Evolutionary conservation across 1,140 invertebrate species (phyloP), one percentile per base, ranked within the genome.

Genomic region (Zelostemma sp.): DNA sequence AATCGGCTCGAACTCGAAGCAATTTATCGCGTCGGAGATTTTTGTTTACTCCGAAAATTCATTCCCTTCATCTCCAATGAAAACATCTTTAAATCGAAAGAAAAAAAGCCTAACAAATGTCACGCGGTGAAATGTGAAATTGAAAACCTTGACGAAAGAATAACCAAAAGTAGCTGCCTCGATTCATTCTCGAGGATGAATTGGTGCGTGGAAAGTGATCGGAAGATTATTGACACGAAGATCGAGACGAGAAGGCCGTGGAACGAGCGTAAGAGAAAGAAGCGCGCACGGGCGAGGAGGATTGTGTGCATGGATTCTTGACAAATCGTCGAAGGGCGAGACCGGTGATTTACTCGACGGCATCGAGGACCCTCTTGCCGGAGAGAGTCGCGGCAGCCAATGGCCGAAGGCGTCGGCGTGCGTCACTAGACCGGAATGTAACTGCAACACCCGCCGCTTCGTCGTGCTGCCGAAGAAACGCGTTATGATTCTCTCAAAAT

Each of bases 391-490:
- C 48, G 71, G 59, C 56, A 64, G 61, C 65, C 73, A 74, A 72
- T 76, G 66, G 74, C 68, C 64, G 56, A 59, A 59, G 70, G 73
- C 71, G 60, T 74, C 54, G 67, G 75, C 47, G 72, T 82, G 79
- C 80, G 79, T 82, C 80, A 82, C 78, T 75, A 69, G 69, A 72
- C 62, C 74, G 79, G 78, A 82, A 82, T 82, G 79, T 76, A 80
- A 82, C 76, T 79, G 5, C 43, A 19, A 69, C 67, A 69, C 60
- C 49, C 59, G 65, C 61, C 47, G 54, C 74, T 68, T 68, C 60
- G 65, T 50, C 58, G 43, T 51, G 60, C 60, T 59, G 55, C 64
- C 59, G 64, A 69, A 69, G 67, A 69, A 68, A 64, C 66, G 46
- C 46, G 51, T 38, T 57, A 35, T 49, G 54, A 63, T 63, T 48